Percentiles rank a stretch among this genome's conserved stretches.
phyloP scores from a whole-genome alignment of 2,797 vertebrate genomes.

The Sphaeramia orbicularis region DNA sequence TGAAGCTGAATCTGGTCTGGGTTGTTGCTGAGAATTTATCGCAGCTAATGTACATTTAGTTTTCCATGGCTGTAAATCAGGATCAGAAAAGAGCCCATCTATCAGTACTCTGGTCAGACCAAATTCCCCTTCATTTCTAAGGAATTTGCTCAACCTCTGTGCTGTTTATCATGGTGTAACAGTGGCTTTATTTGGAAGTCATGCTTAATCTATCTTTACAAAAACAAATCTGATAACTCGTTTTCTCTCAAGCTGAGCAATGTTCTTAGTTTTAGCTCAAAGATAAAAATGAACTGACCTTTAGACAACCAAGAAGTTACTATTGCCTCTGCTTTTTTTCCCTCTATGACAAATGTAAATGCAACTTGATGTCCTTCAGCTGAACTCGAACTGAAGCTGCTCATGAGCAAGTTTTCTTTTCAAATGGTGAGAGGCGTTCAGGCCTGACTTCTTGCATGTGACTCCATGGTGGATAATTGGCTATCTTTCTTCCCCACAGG shows the following conservation, averaged over 20 bases:
- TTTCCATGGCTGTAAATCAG: constrained; percentile 74
- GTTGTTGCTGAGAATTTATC: constrained; percentile 53
- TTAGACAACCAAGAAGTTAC: neutral
- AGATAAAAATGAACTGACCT: neutral
- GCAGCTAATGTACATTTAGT: constrained; percentile 53
- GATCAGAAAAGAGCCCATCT: constrained; percentile 62
- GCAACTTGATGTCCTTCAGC: constrained; percentile 2
- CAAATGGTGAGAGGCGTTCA: constrained; percentile 59
- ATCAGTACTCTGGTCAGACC: constrained; percentile 43
- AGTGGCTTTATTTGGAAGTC: constrained; percentile 35
- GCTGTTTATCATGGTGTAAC: constrained; percentile 14
- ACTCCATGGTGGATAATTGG: constrained; percentile 81
- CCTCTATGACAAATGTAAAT: constrained; percentile 2
- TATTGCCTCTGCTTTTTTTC: neutral
- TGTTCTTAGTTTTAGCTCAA: constrained; percentile 2
- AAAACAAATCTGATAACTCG: constrained; percentile 7
- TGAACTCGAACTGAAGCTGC: constrained; percentile 30
- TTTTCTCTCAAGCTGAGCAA: neutral
- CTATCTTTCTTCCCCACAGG: constrained; percentile 88
- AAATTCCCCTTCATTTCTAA: constrained; percentile 47
- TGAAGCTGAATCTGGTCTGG: constrained; percentile 46
- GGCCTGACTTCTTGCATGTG: constrained; percentile 78
- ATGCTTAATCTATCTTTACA: constrained; percentile 20
- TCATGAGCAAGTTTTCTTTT: constrained; percentile 42
- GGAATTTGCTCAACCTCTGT: constrained; percentile 37